A percentile compares a stretch with the other conserved stretches of the same genome.
phyloP scores from a whole-genome alignment of 1,140 invertebrate species.

The Scaptomyza hsui region DNA sequence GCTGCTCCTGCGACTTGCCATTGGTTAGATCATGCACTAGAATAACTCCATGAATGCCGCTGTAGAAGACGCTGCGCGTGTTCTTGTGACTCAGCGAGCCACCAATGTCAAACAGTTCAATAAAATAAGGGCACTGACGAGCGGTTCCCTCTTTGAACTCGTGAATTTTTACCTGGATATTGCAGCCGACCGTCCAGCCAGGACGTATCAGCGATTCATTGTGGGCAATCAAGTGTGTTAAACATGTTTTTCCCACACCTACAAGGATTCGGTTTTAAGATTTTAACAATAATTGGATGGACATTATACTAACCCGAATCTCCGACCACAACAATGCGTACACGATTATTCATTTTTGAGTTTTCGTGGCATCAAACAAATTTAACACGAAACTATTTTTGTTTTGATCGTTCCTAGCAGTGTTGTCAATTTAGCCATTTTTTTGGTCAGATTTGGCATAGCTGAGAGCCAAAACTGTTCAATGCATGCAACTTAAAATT shows the following conservation, averaged over 20 bases:
- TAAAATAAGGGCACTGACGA: slow-evolving; percentile 94
- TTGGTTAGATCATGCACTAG: slow-evolving; percentile 98
- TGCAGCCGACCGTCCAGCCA: slow-evolving; percentile 97
- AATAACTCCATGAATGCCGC: slow-evolving; percentile 96
- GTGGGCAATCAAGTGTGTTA: slow-evolving; percentile 95
- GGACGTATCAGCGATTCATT: slow-evolving; percentile 93
- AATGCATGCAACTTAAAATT: too few relatives aligned
- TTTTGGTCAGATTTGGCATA: neutral
- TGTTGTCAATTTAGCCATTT: neutral
- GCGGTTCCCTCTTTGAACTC: slow-evolving; percentile 97
- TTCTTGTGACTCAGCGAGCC: slow-evolving; percentile 96
- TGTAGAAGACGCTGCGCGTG: slow-evolving; percentile 96
- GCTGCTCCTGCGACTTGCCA: slow-evolving; percentile 96
- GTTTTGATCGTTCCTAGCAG: neutral
- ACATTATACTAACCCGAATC: slow-evolving; percentile 91
- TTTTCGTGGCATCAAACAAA: slow-evolving; percentile 62
- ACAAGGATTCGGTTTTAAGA: neutral
- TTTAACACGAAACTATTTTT: neutral
- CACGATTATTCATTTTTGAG: slow-evolving; percentile 86
- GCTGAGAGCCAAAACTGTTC: neutral
- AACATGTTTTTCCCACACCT: slow-evolving; percentile 97
- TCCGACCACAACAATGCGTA: slow-evolving; percentile 95
- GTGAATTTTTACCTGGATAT: slow-evolving; percentile 97
- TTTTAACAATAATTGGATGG: neutral
- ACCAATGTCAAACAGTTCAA: slow-evolving; percentile 98